phyloP scores from a whole-genome alignment of 1,140 invertebrate genomes.

The Drosophila kohkoa region DNA sequence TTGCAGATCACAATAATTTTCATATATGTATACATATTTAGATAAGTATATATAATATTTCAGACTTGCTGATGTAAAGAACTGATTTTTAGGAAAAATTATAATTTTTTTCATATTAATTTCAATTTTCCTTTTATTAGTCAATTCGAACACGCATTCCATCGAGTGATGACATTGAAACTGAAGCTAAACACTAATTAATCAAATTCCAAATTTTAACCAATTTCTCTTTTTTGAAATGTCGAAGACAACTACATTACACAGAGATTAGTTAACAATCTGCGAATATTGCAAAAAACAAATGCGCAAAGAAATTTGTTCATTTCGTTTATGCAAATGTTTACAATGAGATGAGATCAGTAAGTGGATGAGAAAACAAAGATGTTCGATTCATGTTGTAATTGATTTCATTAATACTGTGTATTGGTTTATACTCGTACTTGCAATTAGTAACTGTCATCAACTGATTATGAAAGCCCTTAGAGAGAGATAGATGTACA shows the following conservation, averaged over 20 bases:
- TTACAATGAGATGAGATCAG: neutral
- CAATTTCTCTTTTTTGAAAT: conserved; percentile 8
- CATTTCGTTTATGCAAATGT: conserved; percentile 16
- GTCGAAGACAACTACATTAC: conserved; percentile 16
- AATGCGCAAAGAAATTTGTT: conserved; percentile 1
- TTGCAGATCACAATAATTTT: too few relatives aligned
- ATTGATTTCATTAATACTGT: neutral
- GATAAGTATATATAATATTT: too few relatives aligned
- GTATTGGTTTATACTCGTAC: neutral
- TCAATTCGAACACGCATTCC: too few relatives aligned
- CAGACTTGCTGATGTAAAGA: too few relatives aligned
- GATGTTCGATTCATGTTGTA: neutral
- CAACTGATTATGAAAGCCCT: neutral
- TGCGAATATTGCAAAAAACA: conserved; percentile 6
- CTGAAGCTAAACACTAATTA: neutral
- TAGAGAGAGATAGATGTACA: neutral
- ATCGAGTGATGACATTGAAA: neutral
- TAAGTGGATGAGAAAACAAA: neutral
- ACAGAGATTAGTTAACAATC: conserved; percentile 7
- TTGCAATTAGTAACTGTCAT: neutral
- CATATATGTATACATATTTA: too few relatives aligned
- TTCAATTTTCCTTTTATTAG: too few relatives aligned
- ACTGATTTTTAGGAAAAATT: too few relatives aligned
- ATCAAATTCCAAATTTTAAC: neutral
- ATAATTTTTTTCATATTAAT: too few relatives aligned